Conservation (phyloP, 2,113 vertebrate genomes). For the Poecile atricapillus region DNA sequence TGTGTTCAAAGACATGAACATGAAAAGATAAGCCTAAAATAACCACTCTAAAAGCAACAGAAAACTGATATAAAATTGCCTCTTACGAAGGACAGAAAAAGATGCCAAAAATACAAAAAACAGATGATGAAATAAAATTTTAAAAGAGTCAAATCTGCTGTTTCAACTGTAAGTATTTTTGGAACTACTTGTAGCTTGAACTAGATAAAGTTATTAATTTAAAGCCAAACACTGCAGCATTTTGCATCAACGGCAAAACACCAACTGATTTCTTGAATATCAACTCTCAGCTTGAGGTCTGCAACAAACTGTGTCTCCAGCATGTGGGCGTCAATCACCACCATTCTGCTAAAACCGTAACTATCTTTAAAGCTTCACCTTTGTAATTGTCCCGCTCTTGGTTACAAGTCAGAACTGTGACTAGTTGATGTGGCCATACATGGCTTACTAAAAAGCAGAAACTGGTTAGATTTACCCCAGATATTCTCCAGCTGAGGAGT, state of each 20-base stretch:
- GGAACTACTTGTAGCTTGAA: not conserved
- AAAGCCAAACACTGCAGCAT: not conserved
- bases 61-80: not conserved
- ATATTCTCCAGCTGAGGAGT: not conserved
- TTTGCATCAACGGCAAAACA: not conserved
- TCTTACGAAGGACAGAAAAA: not conserved
- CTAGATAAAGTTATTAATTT: not conserved
- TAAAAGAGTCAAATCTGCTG: not conserved
- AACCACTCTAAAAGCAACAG: conserved; percentile 8
- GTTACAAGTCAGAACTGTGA: not conserved
- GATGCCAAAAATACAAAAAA: not conserved
- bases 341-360: not conserved
- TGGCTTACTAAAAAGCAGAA: not conserved
- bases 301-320: not conserved
- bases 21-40: conserved; percentile 24
- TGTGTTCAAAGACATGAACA: not conserved
- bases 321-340: not conserved
- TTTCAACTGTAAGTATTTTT: not conserved
- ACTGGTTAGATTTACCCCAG: not conserved
- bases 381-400: not conserved
- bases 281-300: not conserved
- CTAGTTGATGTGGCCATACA: not conserved
- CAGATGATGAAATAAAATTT: not conserved
- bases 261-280: not conserved
- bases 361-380: not conserved